These are phyloP conservation scores for Druceiella hillmani DNA, from an alignment of 2,888 invertebrate species.

Conservation along the genomic window DNA sequence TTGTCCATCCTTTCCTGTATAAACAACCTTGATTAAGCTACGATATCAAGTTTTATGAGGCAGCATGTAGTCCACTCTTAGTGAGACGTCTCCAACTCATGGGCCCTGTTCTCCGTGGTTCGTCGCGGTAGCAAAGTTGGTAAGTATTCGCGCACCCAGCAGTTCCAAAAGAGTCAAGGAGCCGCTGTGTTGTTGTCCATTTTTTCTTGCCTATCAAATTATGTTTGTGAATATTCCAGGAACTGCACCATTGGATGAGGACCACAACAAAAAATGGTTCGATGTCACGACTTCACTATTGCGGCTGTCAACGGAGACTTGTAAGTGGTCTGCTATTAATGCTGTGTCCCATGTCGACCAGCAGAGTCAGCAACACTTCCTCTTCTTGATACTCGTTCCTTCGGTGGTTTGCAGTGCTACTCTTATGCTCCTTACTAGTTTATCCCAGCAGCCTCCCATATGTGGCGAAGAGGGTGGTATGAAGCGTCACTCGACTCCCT, in stretches of 20 bases:
- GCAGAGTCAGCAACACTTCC: background rate
- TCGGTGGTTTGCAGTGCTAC: background rate
- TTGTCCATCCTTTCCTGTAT: no score
- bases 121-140: background rate
- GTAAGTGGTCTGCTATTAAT: background rate
- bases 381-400: no score
- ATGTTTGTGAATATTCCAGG: background rate
- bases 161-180: background rate
- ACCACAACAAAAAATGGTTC: constrained; percentile 3
- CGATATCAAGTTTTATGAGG: no score
- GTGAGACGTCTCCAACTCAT: no score
- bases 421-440: background rate
- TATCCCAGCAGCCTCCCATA: constrained; percentile 2
- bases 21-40: no score
- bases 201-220: background rate
- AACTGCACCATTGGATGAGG: background rate
- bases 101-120: no score
- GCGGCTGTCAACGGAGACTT: background rate
- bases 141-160: constrained; percentile 1
- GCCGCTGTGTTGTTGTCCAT: background rate
- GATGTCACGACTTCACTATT: background rate
- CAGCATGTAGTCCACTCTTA: no score
- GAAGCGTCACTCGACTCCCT: no score
- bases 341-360: background rate
- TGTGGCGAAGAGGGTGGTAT: background rate